Evolutionary conservation across 2,888 invertebrate species (phyloP), one percentile per base, ranked within the genome.

Genomic region (Oscheius sp.): DNA sequence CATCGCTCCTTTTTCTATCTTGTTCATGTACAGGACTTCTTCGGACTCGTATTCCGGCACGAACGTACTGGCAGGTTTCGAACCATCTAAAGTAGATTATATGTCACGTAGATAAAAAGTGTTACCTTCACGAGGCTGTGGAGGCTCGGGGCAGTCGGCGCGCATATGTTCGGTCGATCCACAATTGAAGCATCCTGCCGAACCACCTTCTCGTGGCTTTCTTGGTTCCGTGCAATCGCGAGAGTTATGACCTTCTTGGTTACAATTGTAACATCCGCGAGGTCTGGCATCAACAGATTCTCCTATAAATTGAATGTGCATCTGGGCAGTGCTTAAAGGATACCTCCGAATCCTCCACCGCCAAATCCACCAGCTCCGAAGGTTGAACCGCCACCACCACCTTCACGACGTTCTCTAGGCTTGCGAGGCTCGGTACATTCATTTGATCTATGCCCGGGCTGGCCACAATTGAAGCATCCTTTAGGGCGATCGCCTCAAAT

Each of bases 101-200:
- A 18, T 49, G 16, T 49, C 5, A 35, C 35, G 9, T 6, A 35
- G 3, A 35, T 6, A 35, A 35, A 6, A 35, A 35, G 13, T 13
- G 6, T 7, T 18, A 56, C 56, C 56, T 58, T 58, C 49, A 46
- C 49, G 45, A 13, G 66, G 23, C 41, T 71, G 68, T 18, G 16
- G 27, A 16, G 74, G 76, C 46, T 76, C 49, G 3, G 76, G 18
- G 35, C 82, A 82, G 2, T 82, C 82, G 6, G 59, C 13, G 21
- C 75, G 64, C 6, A 73, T 69, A 66, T 82, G 80, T 6, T 79
- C 82, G 46, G 78, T 76, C 46, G 72, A 69, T 23, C 71, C 68
- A 49, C 82, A 82, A 58, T 80, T 80, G 78, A 76, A 80, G 59
- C 82, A 82, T 23, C 59, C 69, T 18, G 69, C 52, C 13, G 46